Evolutionary conservation across 2,113 vertebrate genomes (phyloP), one percentile per base, ranked within the genome.

Genomic region (Xiphophorus couchianus): DNA sequence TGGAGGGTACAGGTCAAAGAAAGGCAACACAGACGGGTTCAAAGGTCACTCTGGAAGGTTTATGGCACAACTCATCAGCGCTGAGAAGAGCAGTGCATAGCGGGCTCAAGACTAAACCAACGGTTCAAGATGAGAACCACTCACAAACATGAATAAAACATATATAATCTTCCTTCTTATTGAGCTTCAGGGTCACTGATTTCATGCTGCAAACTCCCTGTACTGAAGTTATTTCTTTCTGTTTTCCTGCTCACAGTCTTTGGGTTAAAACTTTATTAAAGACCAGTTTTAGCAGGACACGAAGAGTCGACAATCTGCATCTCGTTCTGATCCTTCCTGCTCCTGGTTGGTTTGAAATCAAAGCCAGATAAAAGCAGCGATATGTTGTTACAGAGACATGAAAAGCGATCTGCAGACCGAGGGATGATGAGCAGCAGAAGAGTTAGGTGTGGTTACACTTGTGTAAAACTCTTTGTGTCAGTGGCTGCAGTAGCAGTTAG

Each of bases 11-110:
- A 80, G 54, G 66, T 76, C 30, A 48, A 2, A 84, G 78, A 73
- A 89, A 90, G 88, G 83, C 88, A 88, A 81, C 71, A 74, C 44
- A 80, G 84, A 69, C 77, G 75, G 81, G 44, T 67, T 67, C 42
- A 80, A 90, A 84, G 77, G 64, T 60, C 83, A 90, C 76, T 84
- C 74, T 77, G 81, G 77, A 84, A 81, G 80, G 69, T 72, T 86
- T 94, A 94, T 94, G 94, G 93, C 94, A 94, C 91, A 76, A 77
- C 84, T 77, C 5, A 54, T 85, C 69, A 77, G 86, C 77, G 84
- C 35, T 77, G 80, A 81, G 69, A 78, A 66, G 68, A 70, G 67
- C 51, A 75, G 78, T 77, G 81, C 77, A 75, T 78, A 65, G 77
- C 29, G 73, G 82, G 82, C 66, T 62, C 44, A 65, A 62, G 77